Percentiles rank a stretch among this genome's conserved stretches.
These are phyloP conservation scores for Diabrotica virgifera DNA, from an alignment of 1,140 invertebrate genomes.

Conservation along the genomic window DNA sequence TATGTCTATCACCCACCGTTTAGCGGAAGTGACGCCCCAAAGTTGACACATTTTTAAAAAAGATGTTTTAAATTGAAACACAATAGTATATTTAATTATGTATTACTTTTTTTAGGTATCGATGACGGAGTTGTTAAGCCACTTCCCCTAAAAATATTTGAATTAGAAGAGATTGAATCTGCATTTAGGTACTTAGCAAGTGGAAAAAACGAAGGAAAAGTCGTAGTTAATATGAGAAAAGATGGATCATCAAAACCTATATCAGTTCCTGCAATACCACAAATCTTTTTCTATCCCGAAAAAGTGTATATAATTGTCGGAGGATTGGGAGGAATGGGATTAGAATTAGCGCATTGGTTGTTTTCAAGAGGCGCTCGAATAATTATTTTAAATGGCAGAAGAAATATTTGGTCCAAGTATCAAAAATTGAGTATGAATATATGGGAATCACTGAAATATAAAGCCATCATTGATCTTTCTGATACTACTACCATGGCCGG, in stretches of 20 bases:
- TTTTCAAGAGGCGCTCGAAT: constrained; percentile 73
- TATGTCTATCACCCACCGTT: no score
- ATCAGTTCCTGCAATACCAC: constrained; percentile 65
- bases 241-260: constrained; percentile 68
- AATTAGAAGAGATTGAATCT: constrained; percentile 79
- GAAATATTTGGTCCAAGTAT: constrained; percentile 81
- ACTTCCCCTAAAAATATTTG: constrained; percentile 75
- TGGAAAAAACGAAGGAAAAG: constrained; percentile 96
- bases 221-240: constrained; percentile 80
- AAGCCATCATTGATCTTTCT: constrained; percentile 63
- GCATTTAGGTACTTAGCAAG: constrained; percentile 94
- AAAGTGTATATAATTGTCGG: constrained; percentile 62
- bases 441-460: constrained; percentile 64
- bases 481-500: constrained; percentile 64
- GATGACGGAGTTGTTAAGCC: constrained; percentile 79
- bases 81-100: no score
- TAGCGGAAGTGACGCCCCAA: no score
- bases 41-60: no score
- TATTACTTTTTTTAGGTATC: constrained; percentile 54
- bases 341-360: constrained; percentile 87
- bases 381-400: constrained; percentile 80
- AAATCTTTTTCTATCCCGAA: constrained; percentile 55
- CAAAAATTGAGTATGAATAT: constrained; percentile 76
- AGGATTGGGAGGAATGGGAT: constrained; percentile 85
- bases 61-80: no score